Evolutionary conservation across 2,888 invertebrate genomes (phyloP).

Genomic region (Lathronympha strigana): DNA sequence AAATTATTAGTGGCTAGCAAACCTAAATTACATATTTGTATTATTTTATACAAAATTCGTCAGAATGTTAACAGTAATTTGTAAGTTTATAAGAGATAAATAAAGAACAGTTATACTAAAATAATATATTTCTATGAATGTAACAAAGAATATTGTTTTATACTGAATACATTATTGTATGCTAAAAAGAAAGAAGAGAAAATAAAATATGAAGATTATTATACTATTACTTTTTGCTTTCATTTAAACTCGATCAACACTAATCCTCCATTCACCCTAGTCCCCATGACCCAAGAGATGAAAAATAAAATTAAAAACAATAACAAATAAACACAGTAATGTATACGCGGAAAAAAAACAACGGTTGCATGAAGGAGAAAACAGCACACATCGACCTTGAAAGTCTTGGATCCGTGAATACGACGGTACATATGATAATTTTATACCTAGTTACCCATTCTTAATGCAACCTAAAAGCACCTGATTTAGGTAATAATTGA

Average conservation of each 20-base stretch:
- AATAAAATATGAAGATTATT: slow-evolving; percentile 84
- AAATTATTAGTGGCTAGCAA: slow-evolving; percentile 50
- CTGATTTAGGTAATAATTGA: slow-evolving; percentile 8
- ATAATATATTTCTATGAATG: slow-evolving; percentile 84
- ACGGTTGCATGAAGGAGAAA: background rate
- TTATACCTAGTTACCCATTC: background rate
- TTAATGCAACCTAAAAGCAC: slow-evolving; percentile 8
- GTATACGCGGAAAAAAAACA: slow-evolving; percentile 14
- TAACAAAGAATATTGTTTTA: slow-evolving; percentile 84
- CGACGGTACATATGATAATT: background rate
- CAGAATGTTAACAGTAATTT: slow-evolving; percentile 83
- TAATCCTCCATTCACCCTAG: background rate
- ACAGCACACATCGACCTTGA: slow-evolving; percentile 8
- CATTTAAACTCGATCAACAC: slow-evolving; percentile 51
- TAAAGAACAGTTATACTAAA: slow-evolving; percentile 79
- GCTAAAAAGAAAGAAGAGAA: slow-evolving; percentile 71
- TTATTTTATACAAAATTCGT: slow-evolving; percentile 80
- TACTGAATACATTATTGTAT: slow-evolving; percentile 82
- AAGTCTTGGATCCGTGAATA: no score
- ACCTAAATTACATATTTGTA: slow-evolving; percentile 67
- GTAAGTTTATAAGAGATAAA: slow-evolving; percentile 82
- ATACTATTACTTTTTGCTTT: slow-evolving; percentile 76
- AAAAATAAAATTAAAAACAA: background rate
- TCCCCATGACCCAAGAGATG: background rate
- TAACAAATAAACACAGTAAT: background rate